Conservation (phyloP, 2,797 vertebrate genomes). For the Salarias fasciatus region DNA sequence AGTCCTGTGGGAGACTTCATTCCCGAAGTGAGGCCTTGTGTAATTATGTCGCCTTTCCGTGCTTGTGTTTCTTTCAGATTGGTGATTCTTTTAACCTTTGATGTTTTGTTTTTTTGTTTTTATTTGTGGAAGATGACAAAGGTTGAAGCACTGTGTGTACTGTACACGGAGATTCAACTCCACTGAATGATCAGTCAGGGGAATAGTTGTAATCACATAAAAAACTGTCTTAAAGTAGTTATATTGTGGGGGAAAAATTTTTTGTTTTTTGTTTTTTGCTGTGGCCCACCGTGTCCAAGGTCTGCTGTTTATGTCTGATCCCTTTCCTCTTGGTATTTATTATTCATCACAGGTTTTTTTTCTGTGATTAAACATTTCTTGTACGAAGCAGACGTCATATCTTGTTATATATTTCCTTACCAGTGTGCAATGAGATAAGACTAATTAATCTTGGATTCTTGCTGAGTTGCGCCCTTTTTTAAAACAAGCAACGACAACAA, state of each 20-base stretch:
- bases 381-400: too few species aligned
- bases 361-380: background rate
- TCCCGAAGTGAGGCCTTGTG: constrained; percentile 34
- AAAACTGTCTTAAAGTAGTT: constrained; percentile 15
- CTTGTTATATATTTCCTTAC: too few species aligned
- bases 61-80: background rate
- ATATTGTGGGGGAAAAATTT: background rate
- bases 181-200: constrained; percentile 15
- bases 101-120: too few species aligned
- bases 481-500: too few species aligned
- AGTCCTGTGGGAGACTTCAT: constrained; percentile 38
- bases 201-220: constrained; percentile 22
- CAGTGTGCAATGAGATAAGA: too few species aligned
- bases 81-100: background rate
- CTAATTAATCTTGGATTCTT: too few species aligned
- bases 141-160: background rate
- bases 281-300: background rate
- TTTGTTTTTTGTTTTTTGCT: background rate
- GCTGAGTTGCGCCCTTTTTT: too few species aligned
- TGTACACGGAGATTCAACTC: constrained; percentile 5
- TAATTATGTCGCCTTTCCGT: background rate
- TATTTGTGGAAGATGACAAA: background rate
- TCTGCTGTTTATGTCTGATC: too few species aligned
- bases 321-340: too few species aligned
- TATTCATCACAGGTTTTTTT: constrained; percentile 7